Base-by-base conservation (phyloP, 2,888 invertebrate genomes). In the Eilema sororculum region DNA sequence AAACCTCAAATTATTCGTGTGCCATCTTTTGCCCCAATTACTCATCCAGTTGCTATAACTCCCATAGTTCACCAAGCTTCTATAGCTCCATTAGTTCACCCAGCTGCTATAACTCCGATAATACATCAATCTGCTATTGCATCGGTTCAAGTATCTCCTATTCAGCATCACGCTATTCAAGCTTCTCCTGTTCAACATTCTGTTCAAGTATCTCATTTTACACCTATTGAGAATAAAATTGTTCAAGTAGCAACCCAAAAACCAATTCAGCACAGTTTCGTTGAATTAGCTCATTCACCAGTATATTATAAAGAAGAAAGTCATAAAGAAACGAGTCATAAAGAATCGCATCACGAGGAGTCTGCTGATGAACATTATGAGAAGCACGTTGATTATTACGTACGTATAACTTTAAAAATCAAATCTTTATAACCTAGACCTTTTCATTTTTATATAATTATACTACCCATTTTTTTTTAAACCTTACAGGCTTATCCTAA, bases 401-500 rank as follows among this genome's bases (percentile, higher is more conserved):
- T 91, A 80, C 86, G 91, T 84, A 41, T 66, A 20, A 60, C 56
- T 13, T 10, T 46, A 41, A 41, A 25, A 41, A 33, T 3, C 1
- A 2, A 0, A n/a, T 33, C 13, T 41, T 56, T 8, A 4, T 30
- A 28, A 24, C 20, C 22, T 28, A 6, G 16, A 5, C 4, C 2
- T 24, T 13, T 0, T 25, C 8, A 16, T 20, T 46, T 20, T 46
- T 20, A 20, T 28, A 1, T 28, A 13, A 10, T 28, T 64, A 2
- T 52, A 52, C 41, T 46, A n/a, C 28, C 28, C 13, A n/a, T 56
- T 56, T 56, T 33, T 57, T 33, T n/a, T 22, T 1, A 46, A 52
- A 72, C 1, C 67, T 73, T 76, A 64, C 9, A 92, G 92, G 86
- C 95, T 3, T 91, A 95, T 77, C 96, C 96, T 56, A 95, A 95